These are phyloP conservation scores for Protomyctophum bolini DNA, from an alignment of 2,113 vertebrate species.

Conservation along the genomic window DNA sequence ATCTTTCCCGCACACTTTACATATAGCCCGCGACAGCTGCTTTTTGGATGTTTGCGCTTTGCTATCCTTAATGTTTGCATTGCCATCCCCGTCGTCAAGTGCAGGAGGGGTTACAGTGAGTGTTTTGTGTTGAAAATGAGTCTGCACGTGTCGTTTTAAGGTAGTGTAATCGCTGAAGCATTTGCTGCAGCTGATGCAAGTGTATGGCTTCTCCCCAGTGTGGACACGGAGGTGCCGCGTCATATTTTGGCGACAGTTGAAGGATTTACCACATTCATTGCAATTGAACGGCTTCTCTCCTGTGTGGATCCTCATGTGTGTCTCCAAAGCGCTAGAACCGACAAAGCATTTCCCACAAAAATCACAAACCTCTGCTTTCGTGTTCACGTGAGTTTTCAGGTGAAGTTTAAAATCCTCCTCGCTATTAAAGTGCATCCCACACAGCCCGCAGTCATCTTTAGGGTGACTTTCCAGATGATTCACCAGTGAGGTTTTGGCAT, in stretches of 20 bases:
- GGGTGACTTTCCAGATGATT: conserved; percentile 57
- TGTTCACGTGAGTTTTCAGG: conserved; percentile 48
- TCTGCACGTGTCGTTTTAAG: conserved; percentile 46
- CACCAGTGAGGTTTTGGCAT: conserved; percentile 45
- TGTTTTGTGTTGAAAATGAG: conserved; percentile 23
- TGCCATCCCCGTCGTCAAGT: rapidly evolving
- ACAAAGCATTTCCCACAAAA: conserved; percentile 67
- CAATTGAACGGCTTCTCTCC: conserved; percentile 66
- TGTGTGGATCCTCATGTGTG: conserved; percentile 60
- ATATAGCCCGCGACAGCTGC: conserved; percentile 18
- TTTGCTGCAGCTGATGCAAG: conserved; percentile 55
- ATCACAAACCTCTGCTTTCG: conserved; percentile 49
- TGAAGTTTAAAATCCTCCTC: conserved; percentile 38
- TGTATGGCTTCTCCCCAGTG: conserved; percentile 67
- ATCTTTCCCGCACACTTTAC: conserved; percentile 52
- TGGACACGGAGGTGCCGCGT: conserved; percentile 65
- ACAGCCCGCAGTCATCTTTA: conserved; percentile 57
- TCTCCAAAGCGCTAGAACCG: conserved; percentile 49
- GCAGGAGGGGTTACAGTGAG: rapidly evolving
- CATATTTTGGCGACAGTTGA: conserved; percentile 69
- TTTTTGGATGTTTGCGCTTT: not conserved
- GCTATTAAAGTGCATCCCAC: conserved; percentile 24
- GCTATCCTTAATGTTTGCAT: no score
- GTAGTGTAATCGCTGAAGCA: conserved; percentile 57
- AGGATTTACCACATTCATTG: conserved; percentile 58